Conservation (phyloP, 2,888 invertebrate species). For the Eupithecia insigniata region DNA sequence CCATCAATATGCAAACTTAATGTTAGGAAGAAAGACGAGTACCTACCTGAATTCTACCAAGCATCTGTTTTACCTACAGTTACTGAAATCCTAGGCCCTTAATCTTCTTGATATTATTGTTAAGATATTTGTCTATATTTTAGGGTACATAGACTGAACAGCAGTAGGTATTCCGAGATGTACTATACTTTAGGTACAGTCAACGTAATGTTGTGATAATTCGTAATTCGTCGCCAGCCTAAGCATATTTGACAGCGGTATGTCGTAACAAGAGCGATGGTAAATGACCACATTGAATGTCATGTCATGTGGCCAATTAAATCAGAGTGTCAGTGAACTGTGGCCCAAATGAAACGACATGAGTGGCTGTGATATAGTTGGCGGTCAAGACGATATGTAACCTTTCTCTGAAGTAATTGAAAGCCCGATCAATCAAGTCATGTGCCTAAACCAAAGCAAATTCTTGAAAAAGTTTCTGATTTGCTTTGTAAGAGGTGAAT, state of each 20-base stretch:
- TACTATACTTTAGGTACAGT: too few relatives aligned
- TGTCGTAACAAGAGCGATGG: slow-evolving; percentile 45
- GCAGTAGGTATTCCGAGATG: not conserved
- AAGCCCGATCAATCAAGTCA: slow-evolving; percentile 22
- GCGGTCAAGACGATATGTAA: slow-evolving; percentile 21
- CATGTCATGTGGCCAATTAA: slow-evolving; percentile 63
- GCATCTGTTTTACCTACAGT: not conserved
- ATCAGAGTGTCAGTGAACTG: slow-evolving; percentile 73
- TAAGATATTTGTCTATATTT: too few relatives aligned
- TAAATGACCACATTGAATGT: slow-evolving; percentile 60
- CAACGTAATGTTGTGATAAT: not conserved
- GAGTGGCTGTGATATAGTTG: slow-evolving; percentile 40
- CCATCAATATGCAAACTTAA: not conserved
- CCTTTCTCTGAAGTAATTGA: slow-evolving; percentile 25
- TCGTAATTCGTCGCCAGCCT: not conserved
- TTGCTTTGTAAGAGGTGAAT: not conserved
- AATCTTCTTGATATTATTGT: not conserved
- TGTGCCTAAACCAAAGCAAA: not conserved
- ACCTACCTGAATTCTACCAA: not conserved
- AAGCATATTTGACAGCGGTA: slow-evolving; percentile 40
- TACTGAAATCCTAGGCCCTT: not conserved
- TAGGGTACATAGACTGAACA: not conserved
- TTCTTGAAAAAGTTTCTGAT: not conserved
- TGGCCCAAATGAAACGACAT: slow-evolving; percentile 63
- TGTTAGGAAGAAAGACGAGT: not conserved